Base-by-base conservation (phyloP, 2,888 invertebrate species). In the Apamea monoglypha region DNA sequence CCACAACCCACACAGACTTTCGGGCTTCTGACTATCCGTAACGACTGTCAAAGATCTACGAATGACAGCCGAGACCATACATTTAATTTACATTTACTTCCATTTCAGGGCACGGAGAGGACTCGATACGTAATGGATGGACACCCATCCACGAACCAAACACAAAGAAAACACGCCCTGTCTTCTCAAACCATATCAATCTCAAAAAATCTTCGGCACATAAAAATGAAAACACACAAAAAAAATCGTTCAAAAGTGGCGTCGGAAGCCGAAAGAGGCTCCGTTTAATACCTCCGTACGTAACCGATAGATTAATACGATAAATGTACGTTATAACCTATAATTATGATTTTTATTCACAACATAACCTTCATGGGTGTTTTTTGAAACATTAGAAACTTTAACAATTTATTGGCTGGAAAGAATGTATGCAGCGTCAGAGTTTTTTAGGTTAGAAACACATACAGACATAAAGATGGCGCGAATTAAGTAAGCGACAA, bases 241-340 rank as follows among this genome's bases (percentile, higher is more conserved):
- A 53, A 71, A 79, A 80, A 84, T 47, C 5, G 61, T 64, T 56
- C 81, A 89, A 89, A 90, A 84, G 79, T 76, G 73, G 78, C 85
- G 86, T 93, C 94, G 91, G 94, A 92, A 94, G 94, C 94, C 87
- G 84, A 74, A 74, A 84, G 86, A 85, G 78, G 79, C 80, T 80
- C 84, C 83, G 81, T 90, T 91, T 91, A 89, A 91, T 89, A 85
- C 83, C 89, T 82, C 66, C 75, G 86, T 91, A 89, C 85, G 90
- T 88, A 91, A 86, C 88, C 91, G 93, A 95, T 94, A 95, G 95
- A 95, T 95, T 95, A 95, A 95, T 93, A 91, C 93, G 95, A 95
- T 95, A 95, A 95, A 92, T 95, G 92, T 87, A 93, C 78, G 91
- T 91, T 94, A 84, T 84, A 93, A 85, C 92, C 91, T 80, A 82